phyloP scores from a whole-genome alignment of 2,888 invertebrate genomes.

The Trichopoda pennipes region DNA sequence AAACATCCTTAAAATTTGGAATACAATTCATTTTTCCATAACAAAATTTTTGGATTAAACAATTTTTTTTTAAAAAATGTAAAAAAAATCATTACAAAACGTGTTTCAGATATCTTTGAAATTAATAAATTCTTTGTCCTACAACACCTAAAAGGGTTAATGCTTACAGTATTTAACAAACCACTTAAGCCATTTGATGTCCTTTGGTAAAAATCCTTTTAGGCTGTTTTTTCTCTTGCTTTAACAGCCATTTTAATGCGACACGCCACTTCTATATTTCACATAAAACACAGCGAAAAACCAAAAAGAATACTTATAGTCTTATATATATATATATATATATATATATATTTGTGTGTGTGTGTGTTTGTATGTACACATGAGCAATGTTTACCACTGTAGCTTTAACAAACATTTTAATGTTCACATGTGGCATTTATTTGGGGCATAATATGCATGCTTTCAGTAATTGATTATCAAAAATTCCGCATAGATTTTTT shows the following conservation, averaged over 20 bases:
- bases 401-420: slow-evolving; percentile 57
- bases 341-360: neutral
- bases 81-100: too few relatives aligned
- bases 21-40: too few relatives aligned
- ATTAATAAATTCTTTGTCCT: neutral
- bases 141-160: slow-evolving; percentile 10
- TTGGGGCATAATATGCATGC: slow-evolving; percentile 50
- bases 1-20: too few relatives aligned
- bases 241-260: slow-evolving; percentile 16
- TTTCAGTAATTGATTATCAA: slow-evolving; percentile 61
- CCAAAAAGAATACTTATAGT: neutral
- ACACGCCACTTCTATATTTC: slow-evolving; percentile 29
- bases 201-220: slow-evolving; percentile 6
- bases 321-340: neutral
- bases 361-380: neutral
- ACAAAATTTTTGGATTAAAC: too few relatives aligned
- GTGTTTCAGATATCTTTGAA: neutral
- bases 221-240: slow-evolving; percentile 1
- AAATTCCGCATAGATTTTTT: slow-evolving; percentile 52
- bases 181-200: slow-evolving; percentile 35
- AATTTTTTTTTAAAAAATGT: too few relatives aligned
- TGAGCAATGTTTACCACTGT: slow-evolving; percentile 1
- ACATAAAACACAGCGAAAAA: neutral
- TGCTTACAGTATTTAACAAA: slow-evolving; percentile 6
- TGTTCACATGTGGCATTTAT: slow-evolving; percentile 52